Base-by-base conservation (phyloP, 2,797 vertebrate genomes). In the Ambastaia sidthimunki region DNA sequence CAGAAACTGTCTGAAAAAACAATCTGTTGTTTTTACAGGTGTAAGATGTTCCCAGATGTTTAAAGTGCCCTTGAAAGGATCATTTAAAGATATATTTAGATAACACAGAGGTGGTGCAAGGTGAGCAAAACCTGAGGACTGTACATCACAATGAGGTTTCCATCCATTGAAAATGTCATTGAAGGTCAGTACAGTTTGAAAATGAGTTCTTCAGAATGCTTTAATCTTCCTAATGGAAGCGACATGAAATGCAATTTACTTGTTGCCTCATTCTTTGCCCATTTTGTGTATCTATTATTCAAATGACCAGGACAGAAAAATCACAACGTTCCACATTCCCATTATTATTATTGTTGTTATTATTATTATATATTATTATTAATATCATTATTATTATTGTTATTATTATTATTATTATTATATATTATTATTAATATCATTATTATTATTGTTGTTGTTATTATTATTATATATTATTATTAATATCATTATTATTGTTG, bases 181-280 rank as follows among this genome's bases (percentile, higher is more conserved):
- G 67, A 71, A 54, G 47, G 63, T 78, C 60, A 74, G 70, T 3
- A 16, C 50, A 78, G 70, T 55, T 57, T 7, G 47, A 23, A 18
- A 23, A 59, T 19, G 55, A 63, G 28, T 31, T 67, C 31, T 31
- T 74, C 48, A 84, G 65, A 82, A 73, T 48, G 57, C 52, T 80
- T 81, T 81, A 34, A 82, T 86, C 83, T 74, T 60, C 68, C 76
- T 83, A 85, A 84, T 79, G 80, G 68, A 80, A 65, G 74, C 13
- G 9, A 68, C 59, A 60, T 54, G 31, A 2, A 63, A 81, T 77
- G 77, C 70, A 80, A 73, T 82, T 80, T 60, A 19, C 63, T 47
- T 72, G 54, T 83, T 72, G 57, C 62, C 54, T 74, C 66, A 18
- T 76, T 81, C 19, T 63, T n/a, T 54, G 79, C 21, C 69, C 47